Conservation (phyloP, 2,797 vertebrate species). For the Sylvia borin region DNA sequence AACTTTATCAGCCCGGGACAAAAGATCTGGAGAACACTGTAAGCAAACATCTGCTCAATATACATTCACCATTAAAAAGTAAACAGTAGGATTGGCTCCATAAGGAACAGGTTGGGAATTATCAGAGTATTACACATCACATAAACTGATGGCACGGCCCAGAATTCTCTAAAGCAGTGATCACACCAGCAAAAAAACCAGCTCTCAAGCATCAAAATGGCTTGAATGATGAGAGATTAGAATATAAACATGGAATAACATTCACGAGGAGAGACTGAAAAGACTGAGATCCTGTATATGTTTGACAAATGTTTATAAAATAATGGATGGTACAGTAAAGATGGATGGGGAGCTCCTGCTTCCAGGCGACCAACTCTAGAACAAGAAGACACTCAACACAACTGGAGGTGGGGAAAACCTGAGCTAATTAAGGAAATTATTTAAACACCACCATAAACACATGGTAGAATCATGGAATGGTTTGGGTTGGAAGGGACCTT, state of each 20-base stretch:
- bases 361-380: neutral
- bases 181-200: neutral
- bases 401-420: neutral
- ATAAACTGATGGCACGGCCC: neutral
- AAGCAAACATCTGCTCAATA: constrained; percentile 67
- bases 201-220: neutral
- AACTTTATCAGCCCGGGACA: constrained; percentile 54
- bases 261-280: neutral
- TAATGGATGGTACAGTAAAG: neutral
- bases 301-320: constrained; percentile 1
- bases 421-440: neutral
- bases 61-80: constrained; percentile 49
- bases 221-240: neutral
- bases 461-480: neutral
- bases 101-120: constrained; percentile 60
- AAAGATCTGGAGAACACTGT: constrained; percentile 58
- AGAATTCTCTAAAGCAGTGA: constrained; percentile 11
- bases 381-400: neutral
- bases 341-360: neutral
- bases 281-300: neutral
- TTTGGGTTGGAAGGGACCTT: neutral
- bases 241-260: neutral
- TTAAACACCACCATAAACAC: neutral
- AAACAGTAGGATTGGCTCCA: constrained; percentile 46
- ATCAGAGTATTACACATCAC: constrained; percentile 24